These are phyloP conservation scores for Orchestes rusci DNA, from an alignment of 2,888 invertebrate species.

Conservation along the genomic window DNA sequence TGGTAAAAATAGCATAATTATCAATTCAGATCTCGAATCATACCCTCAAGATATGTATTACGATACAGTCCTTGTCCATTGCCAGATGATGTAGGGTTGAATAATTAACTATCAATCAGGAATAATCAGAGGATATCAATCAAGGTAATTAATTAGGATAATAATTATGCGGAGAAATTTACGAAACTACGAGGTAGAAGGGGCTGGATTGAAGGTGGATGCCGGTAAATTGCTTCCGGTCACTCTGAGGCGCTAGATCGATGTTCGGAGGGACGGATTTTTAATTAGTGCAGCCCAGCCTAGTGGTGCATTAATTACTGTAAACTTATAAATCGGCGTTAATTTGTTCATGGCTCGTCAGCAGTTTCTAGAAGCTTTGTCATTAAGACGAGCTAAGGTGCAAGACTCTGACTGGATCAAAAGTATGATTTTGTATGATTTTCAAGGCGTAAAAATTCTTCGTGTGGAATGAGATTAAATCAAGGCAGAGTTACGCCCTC, in stretches of 20 bases:
- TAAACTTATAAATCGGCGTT: not conserved
- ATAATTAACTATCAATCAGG: slow-evolving; percentile 32
- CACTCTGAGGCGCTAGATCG: slow-evolving; percentile 26
- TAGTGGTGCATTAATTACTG: slow-evolving; percentile 14
- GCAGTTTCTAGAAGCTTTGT: not conserved
- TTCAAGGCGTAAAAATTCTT: no score
- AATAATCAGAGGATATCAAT: slow-evolving; percentile 33
- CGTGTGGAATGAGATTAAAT: no score
- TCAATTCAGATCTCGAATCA: no score
- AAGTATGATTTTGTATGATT: no score
- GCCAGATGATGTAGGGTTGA: slow-evolving; percentile 21
- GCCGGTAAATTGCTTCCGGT: slow-evolving; percentile 31
- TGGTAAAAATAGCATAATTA: no score
- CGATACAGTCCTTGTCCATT: slow-evolving; percentile 10
- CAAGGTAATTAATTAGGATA: slow-evolving; percentile 34
- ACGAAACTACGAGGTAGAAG: slow-evolving; percentile 18
- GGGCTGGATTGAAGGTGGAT: slow-evolving; percentile 27
- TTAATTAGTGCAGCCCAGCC: slow-evolving; percentile 18
- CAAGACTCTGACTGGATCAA: not conserved
- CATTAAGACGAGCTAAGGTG: not conserved
- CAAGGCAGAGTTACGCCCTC: no score
- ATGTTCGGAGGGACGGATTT: slow-evolving; percentile 9
- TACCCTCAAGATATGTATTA: slow-evolving; percentile 11
- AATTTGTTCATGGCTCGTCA: not conserved
- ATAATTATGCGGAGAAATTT: slow-evolving; percentile 24